Evolutionary conservation across 2,888 invertebrate genomes (phyloP).

Genomic region (Eristalis pertinax): DNA sequence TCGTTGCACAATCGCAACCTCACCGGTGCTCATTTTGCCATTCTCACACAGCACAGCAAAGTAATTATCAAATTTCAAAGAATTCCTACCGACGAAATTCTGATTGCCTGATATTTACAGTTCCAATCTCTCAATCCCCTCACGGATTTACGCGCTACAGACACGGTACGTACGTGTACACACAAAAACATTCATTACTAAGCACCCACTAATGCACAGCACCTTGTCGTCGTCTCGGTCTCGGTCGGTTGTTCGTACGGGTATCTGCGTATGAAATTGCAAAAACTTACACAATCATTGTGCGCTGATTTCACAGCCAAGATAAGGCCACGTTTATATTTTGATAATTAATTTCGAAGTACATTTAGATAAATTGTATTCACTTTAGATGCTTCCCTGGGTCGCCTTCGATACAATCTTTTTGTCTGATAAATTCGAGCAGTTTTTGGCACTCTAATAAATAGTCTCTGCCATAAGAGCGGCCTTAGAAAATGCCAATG

Average conservation of each 20-base stretch:
- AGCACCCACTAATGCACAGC: not conserved
- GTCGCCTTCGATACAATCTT: constrained; percentile 2
- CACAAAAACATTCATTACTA: not conserved
- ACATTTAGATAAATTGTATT: constrained; percentile 35
- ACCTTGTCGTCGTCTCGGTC: too few species aligned
- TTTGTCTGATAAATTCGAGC: constrained; percentile 19
- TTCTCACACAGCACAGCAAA: not conserved
- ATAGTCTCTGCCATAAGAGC: not conserved
- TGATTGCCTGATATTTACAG: not conserved
- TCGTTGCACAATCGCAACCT: not conserved
- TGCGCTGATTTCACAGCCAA: constrained; percentile 46
- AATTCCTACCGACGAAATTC: not conserved
- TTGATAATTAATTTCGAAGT: constrained; percentile 47
- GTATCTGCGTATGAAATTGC: constrained; percentile 27
- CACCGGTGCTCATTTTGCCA: not conserved
- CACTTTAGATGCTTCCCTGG: constrained; percentile 3
- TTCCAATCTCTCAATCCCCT: not conserved
- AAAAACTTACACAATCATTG: constrained; percentile 33
- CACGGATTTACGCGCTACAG: not conserved
- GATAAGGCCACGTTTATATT: constrained; percentile 47
- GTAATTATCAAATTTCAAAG: not conserved
- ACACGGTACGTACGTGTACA: not conserved
- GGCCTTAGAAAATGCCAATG: constrained; percentile 28
- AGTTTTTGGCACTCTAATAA: constrained; percentile 26
- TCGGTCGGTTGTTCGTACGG: not conserved